A percentile compares a stretch with the other conserved stretches of the same genome.
Conservation (phyloP, 2,797 vertebrate species). For the Sebastes oblongus region DNA sequence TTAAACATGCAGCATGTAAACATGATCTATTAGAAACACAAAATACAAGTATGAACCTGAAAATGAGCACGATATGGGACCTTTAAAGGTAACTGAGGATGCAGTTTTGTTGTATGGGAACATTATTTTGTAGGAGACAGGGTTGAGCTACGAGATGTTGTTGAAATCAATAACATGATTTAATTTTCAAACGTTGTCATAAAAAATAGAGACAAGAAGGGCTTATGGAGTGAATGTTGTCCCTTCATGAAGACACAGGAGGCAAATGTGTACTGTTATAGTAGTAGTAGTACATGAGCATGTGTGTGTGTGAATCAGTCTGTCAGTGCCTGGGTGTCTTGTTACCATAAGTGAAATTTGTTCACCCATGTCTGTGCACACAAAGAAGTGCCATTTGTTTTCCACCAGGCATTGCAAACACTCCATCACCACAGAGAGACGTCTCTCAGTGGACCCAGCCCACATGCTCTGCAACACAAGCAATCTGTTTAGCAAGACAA, state of each 20-base stretch:
- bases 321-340: slow-evolving; percentile 20
- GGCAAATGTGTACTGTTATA: not conserved
- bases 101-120: not conserved
- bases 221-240: not conserved
- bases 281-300: not conserved
- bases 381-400: slow-evolving; percentile 50
- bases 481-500: slow-evolving; percentile 80
- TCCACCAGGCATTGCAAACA: slow-evolving; percentile 60
- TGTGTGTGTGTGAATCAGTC: not conserved
- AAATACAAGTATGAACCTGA: no score
- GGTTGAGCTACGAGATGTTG: not conserved
- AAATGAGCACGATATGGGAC: no score
- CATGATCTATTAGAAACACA: no score
- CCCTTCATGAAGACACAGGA: not conserved
- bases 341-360: slow-evolving; percentile 18
- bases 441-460: slow-evolving; percentile 79
- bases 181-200: not conserved
- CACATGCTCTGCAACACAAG: slow-evolving; percentile 81
- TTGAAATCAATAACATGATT: not conserved
- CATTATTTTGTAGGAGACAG: not conserved
- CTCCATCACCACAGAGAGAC: slow-evolving; percentile 83
- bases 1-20: no score
- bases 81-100: not conserved
- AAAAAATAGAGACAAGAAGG: not conserved
- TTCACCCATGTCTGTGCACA: slow-evolving; percentile 59